Conservation (phyloP, 1,140 invertebrate genomes). For the Agrypnia vestita region DNA sequence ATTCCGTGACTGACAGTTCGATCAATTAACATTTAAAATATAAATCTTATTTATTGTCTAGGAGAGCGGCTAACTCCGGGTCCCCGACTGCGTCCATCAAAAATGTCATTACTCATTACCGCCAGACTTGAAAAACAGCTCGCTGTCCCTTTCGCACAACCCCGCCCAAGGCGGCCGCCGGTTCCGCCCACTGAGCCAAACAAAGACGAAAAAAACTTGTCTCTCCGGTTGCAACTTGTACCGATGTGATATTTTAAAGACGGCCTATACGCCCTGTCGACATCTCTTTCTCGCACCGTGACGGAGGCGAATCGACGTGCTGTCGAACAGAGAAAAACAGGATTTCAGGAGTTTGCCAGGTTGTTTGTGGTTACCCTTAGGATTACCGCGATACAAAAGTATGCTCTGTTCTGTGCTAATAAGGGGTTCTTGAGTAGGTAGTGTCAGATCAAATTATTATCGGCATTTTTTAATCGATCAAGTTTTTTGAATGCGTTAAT, state of each 20-base stretch:
- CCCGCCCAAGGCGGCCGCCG: slow-evolving; percentile 47
- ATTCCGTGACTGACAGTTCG: slow-evolving; percentile 23
- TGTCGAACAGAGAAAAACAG: background rate
- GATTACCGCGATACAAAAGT: slow-evolving; percentile 47
- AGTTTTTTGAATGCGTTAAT: background rate
- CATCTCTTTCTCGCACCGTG: slow-evolving; percentile 2
- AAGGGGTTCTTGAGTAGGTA: slow-evolving; percentile 15
- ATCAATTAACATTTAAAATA: slow-evolving; percentile 39
- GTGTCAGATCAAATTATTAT: slow-evolving; percentile 25
- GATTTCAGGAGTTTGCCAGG: background rate
- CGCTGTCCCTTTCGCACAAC: slow-evolving; percentile 47
- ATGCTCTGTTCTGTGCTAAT: slow-evolving; percentile 41
- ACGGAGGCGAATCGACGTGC: background rate
- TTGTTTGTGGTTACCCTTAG: slow-evolving; percentile 40
- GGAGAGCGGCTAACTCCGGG: slow-evolving; percentile 8
- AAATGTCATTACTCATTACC: slow-evolving; percentile 49
- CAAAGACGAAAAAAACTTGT: slow-evolving; percentile 52
- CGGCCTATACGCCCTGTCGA: background rate
- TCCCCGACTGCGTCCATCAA: slow-evolving; percentile 39
- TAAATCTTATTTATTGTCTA: slow-evolving; percentile 44
- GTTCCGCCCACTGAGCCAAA: slow-evolving; percentile 49
- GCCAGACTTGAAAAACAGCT: slow-evolving; percentile 23
- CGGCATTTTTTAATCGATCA: background rate
- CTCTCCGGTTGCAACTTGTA: slow-evolving; percentile 45
- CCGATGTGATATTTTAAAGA: slow-evolving; percentile 22